phyloP scores from a whole-genome alignment of 2,113 vertebrate genomes.

The Pica pica region DNA sequence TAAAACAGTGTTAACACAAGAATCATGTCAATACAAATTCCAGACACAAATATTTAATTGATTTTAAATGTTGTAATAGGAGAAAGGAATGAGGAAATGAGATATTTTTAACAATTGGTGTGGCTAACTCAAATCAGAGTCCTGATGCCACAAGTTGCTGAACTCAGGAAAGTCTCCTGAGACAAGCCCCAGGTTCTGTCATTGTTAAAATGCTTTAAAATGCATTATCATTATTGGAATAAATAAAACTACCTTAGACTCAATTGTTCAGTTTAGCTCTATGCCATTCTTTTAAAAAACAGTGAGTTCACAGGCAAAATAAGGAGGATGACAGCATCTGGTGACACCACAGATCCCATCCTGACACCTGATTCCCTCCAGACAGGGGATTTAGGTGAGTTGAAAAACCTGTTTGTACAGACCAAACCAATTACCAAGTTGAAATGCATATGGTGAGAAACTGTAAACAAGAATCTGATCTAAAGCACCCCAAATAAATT shows the following conservation, averaged over 20 bases:
- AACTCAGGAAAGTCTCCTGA: neutral
- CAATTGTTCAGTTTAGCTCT: neutral
- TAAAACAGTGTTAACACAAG: neutral
- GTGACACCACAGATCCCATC: neutral
- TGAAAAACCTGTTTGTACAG: neutral
- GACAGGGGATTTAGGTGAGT: neutral
- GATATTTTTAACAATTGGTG: neutral
- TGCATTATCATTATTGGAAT: neutral
- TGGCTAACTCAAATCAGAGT: neutral
- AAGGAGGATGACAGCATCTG: neutral
- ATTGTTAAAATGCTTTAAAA: neutral
- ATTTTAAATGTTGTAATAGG: neutral
- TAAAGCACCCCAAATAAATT: conserved; percentile 1
- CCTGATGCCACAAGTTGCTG: neutral
- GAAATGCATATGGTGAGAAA: neutral
- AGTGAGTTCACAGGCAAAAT: neutral
- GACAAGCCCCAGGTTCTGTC: neutral
- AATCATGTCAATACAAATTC: neutral
- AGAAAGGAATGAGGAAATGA: neutral
- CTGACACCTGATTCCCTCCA: neutral
- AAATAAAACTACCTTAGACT: neutral
- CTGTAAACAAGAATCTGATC: neutral
- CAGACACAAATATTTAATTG: neutral
- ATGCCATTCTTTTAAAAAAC: neutral
- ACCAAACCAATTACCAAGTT: neutral